Conservation (phyloP, 2,888 invertebrate species). For the Drosophila ustulata region DNA sequence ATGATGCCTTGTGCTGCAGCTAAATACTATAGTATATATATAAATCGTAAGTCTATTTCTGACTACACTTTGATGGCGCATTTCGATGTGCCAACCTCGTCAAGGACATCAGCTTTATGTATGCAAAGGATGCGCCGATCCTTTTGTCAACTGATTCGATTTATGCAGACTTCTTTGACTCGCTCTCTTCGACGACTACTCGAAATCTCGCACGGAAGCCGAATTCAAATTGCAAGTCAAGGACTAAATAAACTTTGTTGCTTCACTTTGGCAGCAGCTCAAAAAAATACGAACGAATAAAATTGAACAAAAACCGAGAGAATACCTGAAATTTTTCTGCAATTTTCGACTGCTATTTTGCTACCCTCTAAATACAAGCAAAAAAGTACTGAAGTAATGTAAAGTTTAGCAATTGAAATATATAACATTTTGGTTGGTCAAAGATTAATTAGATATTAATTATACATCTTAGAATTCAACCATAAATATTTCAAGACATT, state of each 20-base stretch:
- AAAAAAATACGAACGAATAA: constrained; percentile 6
- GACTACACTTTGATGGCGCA: not conserved
- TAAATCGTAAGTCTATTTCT: constrained; percentile 58
- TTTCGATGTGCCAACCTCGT: constrained; percentile 27
- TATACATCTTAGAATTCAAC: no score
- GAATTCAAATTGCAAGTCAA: constrained; percentile 72
- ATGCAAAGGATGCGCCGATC: not conserved
- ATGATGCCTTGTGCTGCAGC: constrained; percentile 25
- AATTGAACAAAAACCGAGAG: constrained; percentile 2
- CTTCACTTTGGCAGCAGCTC: constrained; percentile 46
- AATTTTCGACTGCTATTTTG: constrained; percentile 13
- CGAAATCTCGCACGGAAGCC: constrained; percentile 46
- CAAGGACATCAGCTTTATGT: constrained; percentile 10
- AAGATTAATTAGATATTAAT: no score
- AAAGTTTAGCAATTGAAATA: no score
- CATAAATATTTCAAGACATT: no score
- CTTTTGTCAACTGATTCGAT: constrained; percentile 61
- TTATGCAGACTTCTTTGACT: constrained; percentile 46
- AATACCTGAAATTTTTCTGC: not conserved
- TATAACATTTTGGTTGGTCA: no score
- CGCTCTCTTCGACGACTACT: constrained; percentile 32
- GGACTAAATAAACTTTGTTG: constrained; percentile 75
- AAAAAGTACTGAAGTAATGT: no score
- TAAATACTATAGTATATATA: constrained; percentile 21
- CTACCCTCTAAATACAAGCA: constrained; percentile 20